phyloP scores from a whole-genome alignment of 35 echinoderm and acorn worm genomes.

The Apostichopus californicus region DNA sequence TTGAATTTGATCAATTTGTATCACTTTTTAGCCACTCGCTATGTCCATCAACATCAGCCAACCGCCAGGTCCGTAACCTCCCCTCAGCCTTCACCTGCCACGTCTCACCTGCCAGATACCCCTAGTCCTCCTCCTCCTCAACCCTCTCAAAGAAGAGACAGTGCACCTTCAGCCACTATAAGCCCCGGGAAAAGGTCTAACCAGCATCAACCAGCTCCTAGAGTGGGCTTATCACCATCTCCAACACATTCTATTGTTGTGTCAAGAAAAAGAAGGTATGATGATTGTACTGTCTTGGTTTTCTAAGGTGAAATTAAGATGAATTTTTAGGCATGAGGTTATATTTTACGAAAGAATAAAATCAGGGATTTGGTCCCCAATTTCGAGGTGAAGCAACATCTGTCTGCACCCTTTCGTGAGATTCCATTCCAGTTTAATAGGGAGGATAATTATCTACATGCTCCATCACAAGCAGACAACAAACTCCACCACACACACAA shows the following conservation, averaged over 20 bases:
- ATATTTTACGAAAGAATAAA: too few relatives aligned
- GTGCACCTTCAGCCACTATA: background rate
- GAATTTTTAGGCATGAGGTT: too few relatives aligned
- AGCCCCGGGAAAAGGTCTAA: background rate
- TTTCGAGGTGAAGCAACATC: too few relatives aligned
- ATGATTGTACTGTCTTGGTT: background rate
- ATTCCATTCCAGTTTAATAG: too few relatives aligned
- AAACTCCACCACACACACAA: too few relatives aligned
- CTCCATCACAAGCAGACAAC: too few relatives aligned
- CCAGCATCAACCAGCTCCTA: background rate
- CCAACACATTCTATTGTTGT: background rate
- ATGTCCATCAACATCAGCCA: background rate
- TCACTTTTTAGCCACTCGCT: background rate
- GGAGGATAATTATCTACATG: too few relatives aligned
- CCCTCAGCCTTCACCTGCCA: background rate
- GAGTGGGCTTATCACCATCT: background rate
- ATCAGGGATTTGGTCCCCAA: too few relatives aligned
- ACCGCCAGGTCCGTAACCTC: background rate
- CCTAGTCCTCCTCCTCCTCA: background rate
- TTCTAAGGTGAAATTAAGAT: background rate
- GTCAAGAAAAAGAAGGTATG: constrained; percentile 35
- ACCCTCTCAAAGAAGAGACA: background rate
- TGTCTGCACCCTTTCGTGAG: too few relatives aligned
- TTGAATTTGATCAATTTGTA: too few relatives aligned
- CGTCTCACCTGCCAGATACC: background rate